Evolutionary conservation across 35 echinoderm and acorn worm species (phyloP).

Genomic region (Hemicentrotus pulcherrimus): DNA sequence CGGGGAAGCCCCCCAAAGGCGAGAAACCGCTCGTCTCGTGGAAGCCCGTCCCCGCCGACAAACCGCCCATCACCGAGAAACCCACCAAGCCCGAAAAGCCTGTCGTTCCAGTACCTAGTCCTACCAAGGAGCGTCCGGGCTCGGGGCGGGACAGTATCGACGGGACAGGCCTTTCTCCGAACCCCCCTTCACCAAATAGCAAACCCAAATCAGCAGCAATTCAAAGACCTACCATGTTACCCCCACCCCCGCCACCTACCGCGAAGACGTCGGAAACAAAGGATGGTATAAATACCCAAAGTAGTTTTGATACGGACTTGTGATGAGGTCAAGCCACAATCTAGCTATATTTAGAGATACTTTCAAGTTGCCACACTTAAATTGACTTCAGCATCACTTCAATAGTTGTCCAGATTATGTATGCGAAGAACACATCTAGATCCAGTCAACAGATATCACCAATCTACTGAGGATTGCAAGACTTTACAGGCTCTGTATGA

Average conservation of each 20-base stretch:
- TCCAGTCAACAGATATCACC: background rate
- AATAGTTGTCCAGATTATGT: background rate
- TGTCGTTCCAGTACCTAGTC: slow-evolving; percentile 31
- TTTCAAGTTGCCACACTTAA: background rate
- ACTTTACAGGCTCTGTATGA: background rate
- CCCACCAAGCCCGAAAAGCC: slow-evolving; percentile 11
- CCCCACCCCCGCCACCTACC: slow-evolving; percentile 11
- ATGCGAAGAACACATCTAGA: too few species aligned
- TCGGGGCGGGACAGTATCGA: slow-evolving; percentile 19
- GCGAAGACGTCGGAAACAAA: background rate
- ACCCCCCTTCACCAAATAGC: background rate
- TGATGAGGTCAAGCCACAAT: background rate
- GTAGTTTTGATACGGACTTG: slow-evolving; percentile 43
- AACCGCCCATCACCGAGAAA: slow-evolving; percentile 10
- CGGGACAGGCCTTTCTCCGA: background rate
- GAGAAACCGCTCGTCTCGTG: background rate
- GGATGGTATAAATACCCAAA: slow-evolving; percentile 29
- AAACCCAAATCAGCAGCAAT: slow-evolving; percentile 29
- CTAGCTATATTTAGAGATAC: background rate
- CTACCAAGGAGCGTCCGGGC: slow-evolving; percentile 40
- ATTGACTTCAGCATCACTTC: background rate
- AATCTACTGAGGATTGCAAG: background rate
- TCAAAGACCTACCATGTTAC: slow-evolving; percentile 34
- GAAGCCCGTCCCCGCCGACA: slow-evolving; percentile 9
- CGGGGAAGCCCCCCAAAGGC: background rate